These are phyloP conservation scores for Nyctibius grandis DNA, from an alignment of 2,797 vertebrate genomes.

Conservation along the genomic window DNA sequence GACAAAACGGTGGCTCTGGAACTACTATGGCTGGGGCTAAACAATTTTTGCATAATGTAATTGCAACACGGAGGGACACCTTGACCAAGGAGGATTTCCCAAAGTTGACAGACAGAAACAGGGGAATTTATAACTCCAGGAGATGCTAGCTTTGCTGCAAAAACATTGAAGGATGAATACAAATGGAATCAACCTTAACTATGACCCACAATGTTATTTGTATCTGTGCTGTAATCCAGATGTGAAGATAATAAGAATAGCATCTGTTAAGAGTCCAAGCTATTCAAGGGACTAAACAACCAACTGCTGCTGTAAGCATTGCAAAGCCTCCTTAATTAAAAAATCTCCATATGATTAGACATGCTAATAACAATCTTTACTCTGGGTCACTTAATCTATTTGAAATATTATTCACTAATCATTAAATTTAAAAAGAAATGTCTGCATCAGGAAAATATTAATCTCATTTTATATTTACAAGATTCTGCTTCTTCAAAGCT, in stretches of 20 bases:
- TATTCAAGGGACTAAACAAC: conserved; percentile 54
- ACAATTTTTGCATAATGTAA: neutral
- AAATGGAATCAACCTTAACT: conserved; percentile 47
- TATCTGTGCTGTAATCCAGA: conserved; percentile 60
- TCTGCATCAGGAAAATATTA: neutral
- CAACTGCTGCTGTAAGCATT: conserved; percentile 40
- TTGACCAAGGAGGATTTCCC: neutral
- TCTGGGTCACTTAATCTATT: conserved; percentile 53
- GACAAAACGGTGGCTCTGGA: neutral
- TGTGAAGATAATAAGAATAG: conserved; percentile 64
- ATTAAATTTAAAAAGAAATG: conserved; percentile 34
- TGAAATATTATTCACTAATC: conserved; percentile 40
- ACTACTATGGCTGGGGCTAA: neutral
- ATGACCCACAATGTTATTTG: conserved; percentile 38
- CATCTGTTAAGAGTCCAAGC: conserved; percentile 60
- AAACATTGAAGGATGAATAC: conserved; percentile 35
- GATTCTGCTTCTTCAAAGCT: neutral
- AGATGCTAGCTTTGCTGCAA: conserved; percentile 41
- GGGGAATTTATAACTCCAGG: conserved; percentile 6
- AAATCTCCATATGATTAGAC: conserved; percentile 62
- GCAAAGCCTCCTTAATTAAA: conserved; percentile 62
- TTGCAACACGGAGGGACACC: neutral
- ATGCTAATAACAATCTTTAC: conserved; percentile 59
- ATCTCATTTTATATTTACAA: conserved; percentile 40
- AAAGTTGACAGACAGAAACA: neutral